These are phyloP conservation scores for Herpailurus yagouaroundi DNA, from an alignment of 2,113 vertebrate species.

Conservation along the genomic window DNA sequence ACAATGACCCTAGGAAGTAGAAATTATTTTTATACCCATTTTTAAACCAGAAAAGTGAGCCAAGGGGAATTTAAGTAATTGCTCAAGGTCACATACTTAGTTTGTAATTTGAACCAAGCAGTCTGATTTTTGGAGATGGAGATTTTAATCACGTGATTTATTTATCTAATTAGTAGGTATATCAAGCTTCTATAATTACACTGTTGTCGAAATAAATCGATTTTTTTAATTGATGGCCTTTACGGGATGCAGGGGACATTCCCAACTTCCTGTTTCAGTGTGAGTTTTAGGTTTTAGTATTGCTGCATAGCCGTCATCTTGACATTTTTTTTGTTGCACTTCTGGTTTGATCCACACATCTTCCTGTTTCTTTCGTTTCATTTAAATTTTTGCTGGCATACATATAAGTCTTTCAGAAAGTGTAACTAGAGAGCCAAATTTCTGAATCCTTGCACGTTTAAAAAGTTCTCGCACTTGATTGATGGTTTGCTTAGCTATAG, in stretches of 20 bases:
- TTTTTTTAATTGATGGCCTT: neutral
- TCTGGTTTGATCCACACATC: neutral
- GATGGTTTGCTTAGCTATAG: neutral
- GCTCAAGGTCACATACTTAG: neutral
- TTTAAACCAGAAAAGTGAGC: slow-evolving; percentile 36
- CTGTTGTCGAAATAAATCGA: neutral
- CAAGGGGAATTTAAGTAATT: neutral
- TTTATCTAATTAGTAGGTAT: neutral
- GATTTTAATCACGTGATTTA: neutral
- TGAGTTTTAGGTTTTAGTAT: neutral
- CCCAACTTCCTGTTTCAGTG: neutral
- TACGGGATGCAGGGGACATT: neutral
- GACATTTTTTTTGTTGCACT: neutral
- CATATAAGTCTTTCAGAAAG: neutral
- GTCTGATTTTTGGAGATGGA: neutral
- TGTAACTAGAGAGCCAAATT: neutral
- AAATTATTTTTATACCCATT: slow-evolving; percentile 13
- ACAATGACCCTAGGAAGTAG: neutral
- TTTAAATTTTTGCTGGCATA: neutral
- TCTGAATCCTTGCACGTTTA: neutral
- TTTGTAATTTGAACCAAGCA: neutral
- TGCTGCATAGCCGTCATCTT: neutral
- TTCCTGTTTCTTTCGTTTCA: neutral
- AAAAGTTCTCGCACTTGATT: neutral
- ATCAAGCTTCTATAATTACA: neutral